Conservation (phyloP, 1,140 invertebrate species). For the Whitmania pigra region DNA sequence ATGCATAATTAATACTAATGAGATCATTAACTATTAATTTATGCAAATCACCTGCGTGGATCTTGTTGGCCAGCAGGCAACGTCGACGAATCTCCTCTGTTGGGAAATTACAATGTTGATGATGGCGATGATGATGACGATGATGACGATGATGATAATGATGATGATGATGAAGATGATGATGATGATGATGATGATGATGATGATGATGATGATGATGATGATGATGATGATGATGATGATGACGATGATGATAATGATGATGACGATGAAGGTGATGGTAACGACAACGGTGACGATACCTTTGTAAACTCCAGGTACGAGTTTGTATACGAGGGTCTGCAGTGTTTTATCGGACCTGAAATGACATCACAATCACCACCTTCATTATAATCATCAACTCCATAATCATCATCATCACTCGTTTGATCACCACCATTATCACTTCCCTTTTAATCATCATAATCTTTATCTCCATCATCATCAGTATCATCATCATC, state of each 20-base stretch:
- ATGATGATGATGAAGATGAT: conserved; percentile 46
- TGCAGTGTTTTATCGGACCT: conserved; percentile 67
- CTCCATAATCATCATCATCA: no score
- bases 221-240: neutral
- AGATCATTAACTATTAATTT: no score
- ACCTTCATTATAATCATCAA: no score
- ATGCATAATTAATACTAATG: no score
- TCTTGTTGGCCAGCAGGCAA: no score
- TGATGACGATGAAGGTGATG: neutral
- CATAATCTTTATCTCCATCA: no score
- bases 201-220: conserved; percentile 39
- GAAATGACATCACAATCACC: neutral
- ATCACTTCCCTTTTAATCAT: no score
- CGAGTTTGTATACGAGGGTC: conserved; percentile 83
- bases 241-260: neutral
- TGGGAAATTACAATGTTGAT: neutral
- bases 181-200: conserved; percentile 61
- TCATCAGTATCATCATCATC: neutral
- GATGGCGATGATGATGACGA: neutral
- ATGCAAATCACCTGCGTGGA: no score
- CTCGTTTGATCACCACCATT: no score
- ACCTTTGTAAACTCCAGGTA: conserved; percentile 51
- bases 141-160: neutral
- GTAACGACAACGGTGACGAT: neutral
- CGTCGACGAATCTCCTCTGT: no score